These are phyloP conservation scores for Cremastinae sp. DNA, from an alignment of 2,888 invertebrate genomes.

Conservation along the genomic window DNA sequence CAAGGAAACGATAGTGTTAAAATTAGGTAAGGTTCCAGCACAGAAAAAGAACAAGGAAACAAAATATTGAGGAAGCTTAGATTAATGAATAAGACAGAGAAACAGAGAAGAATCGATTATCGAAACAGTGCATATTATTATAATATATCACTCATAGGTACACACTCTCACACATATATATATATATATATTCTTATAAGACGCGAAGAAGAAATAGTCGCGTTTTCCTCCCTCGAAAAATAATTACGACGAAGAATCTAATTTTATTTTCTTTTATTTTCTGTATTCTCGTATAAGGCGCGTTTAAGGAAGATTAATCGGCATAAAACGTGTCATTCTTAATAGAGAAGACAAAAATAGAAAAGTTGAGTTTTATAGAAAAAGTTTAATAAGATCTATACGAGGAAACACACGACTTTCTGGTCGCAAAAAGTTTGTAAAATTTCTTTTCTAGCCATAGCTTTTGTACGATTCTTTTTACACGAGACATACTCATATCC, in stretches of 20 bases:
- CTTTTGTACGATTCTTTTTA: constrained; percentile 43
- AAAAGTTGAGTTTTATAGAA: constrained; percentile 35
- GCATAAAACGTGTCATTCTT: constrained; percentile 20
- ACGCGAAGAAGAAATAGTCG: constrained; percentile 40
- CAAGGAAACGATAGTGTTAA: constrained; percentile 51
- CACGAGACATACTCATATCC: constrained; percentile 10
- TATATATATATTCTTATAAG: constrained; percentile 67
- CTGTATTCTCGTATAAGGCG: background rate
- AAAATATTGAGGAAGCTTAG: constrained; percentile 61
- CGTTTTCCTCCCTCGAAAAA: constrained; percentile 16
- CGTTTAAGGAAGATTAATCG: constrained; percentile 10
- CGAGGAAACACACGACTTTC: constrained; percentile 18
- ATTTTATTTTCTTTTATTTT: constrained; percentile 13
- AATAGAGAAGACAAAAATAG: constrained; percentile 5
- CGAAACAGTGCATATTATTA: constrained; percentile 63
- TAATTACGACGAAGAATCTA: constrained; percentile 11
- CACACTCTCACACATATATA: constrained; percentile 21
- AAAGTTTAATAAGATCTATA: constrained; percentile 39
- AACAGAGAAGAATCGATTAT: constrained; percentile 57
- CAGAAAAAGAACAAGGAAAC: constrained; percentile 39
- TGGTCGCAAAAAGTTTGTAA: constrained; percentile 19
- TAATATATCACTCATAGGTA: constrained; percentile 53
- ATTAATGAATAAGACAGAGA: constrained; percentile 48
- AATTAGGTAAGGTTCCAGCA: constrained; percentile 35
- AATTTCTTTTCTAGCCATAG: constrained; percentile 29